phyloP scores from a whole-genome alignment of 2,888 invertebrate genomes.

The Idaea dimidiata region DNA sequence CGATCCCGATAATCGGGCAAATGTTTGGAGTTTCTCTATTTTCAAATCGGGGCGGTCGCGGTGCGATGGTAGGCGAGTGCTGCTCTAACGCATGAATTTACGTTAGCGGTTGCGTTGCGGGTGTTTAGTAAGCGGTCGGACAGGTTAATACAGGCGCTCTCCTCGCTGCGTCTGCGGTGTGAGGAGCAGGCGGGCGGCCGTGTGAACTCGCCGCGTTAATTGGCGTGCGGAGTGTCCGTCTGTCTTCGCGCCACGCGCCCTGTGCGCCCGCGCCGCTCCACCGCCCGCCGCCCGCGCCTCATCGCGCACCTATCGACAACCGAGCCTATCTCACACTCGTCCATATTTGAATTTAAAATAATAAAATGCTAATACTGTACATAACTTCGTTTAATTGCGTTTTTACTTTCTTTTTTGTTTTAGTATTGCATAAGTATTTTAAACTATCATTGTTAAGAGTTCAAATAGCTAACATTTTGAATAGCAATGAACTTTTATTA shows the following conservation, averaged over 20 bases:
- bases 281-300: neutral
- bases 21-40: slow-evolving; percentile 78
- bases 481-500: neutral
- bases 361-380: slow-evolving; percentile 25
- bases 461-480: neutral
- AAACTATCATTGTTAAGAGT: neutral
- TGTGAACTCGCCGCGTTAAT: slow-evolving; percentile 75
- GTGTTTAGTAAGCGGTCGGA: slow-evolving; percentile 29
- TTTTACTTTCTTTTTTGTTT: neutral
- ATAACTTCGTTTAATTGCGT: neutral
- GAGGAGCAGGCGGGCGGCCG: slow-evolving; percentile 55
- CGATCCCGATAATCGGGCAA: slow-evolving; percentile 75
- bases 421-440: neutral
- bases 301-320: neutral
- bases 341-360: slow-evolving; percentile 58
- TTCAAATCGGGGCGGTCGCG: slow-evolving; percentile 62
- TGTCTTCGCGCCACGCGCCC: slow-evolving; percentile 71
- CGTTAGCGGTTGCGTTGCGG: slow-evolving; percentile 39
- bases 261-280: slow-evolving; percentile 30
- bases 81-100: slow-evolving; percentile 48
- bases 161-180: slow-evolving; percentile 26
- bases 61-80: slow-evolving; percentile 42
- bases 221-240: slow-evolving; percentile 70
- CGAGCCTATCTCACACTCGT: slow-evolving; percentile 46
- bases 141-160: slow-evolving; percentile 44